Base-by-base conservation (phyloP, 2,797 vertebrate species). In the Pelobates cultripes region DNA sequence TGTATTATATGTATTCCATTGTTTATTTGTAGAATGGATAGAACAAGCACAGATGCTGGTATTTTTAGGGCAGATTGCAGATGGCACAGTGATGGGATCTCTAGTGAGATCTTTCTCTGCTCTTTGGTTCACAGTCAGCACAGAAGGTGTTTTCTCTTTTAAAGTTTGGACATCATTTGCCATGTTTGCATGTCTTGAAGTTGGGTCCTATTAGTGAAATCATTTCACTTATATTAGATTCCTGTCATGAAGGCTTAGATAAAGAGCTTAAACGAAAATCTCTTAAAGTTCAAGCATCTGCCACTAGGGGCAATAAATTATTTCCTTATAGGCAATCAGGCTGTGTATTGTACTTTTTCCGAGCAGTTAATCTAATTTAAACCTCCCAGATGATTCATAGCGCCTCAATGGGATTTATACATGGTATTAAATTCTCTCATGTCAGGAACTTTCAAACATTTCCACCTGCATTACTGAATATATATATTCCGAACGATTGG, bases 311-410 rank as follows among this genome's bases (percentile, higher is more conserved):
- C 87, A 86, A 86, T 79, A 88, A 68, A 73, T 85, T 86, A 74
- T 85, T 89, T 90, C 87, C 78, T 86, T 90, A 85, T 88, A 87
- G 89, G 90, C 88, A 86, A 84, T 89, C 70, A 42, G 80, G 85
- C 88, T 90, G 80, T 89, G 85, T 89, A 86, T 79, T 61, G 70
- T 89, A 84, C 86, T 88, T 88, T 78, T 78, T 81, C 82, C 87
- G 83, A 84, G 83, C 79, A 87, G 86, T 87, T 91, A 89, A 91
- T 91, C 91, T 91, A 89, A 91, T 91, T 90, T 90, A 88, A 88
- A 87, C 86, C 85, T 89, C 75, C 43, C 86, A 87, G 81, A 89
- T 89, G 89, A 92, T 83, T 87, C 87, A 91, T 87, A 84, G 57
- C 40, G 85, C 82, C 86, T 91, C 74, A 86, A 85, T 87, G 85